Percentiles rank a stretch among this genome's conserved stretches.
These are phyloP conservation scores for Sminthopsis crassicaudata DNA, from an alignment of 2,113 vertebrate genomes.

Conservation along the genomic window DNA sequence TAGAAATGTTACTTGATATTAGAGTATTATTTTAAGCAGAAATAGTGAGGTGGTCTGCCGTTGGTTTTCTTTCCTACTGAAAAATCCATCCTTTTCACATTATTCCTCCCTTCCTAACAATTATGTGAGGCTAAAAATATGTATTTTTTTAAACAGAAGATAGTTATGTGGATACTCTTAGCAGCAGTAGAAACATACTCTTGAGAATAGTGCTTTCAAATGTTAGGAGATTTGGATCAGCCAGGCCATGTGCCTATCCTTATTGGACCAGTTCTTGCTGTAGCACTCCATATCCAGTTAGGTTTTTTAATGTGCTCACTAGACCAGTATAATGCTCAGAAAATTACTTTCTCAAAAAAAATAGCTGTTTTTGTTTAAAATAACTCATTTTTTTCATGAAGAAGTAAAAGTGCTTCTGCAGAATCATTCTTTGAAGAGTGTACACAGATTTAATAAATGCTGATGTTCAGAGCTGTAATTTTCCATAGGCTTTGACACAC, in stretches of 20 bases:
- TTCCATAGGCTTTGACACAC: slow-evolving; percentile 1
- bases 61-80: neutral
- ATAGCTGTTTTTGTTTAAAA: slow-evolving; percentile 36
- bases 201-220: neutral
- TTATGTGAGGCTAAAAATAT: neutral
- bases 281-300: neutral
- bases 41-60: neutral
- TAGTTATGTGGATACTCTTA: neutral
- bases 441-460: slow-evolving; percentile 24
- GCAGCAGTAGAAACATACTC: neutral
- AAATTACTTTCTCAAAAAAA: slow-evolving; percentile 35
- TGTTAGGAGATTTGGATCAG: neutral
- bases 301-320: slow-evolving; percentile 14
- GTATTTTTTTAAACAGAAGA: neutral
- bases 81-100: neutral
- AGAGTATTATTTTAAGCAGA: neutral
- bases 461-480: slow-evolving; percentile 29
- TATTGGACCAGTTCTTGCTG: neutral
- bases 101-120: neutral
- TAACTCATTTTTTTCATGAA: slow-evolving; percentile 49
- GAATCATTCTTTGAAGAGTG: slow-evolving; percentile 34
- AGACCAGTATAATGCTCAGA: slow-evolving; percentile 6
- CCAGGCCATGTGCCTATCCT: neutral
- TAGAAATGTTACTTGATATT: neutral
- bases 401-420: slow-evolving; percentile 28